Percentiles rank a stretch among this genome's conserved stretches.
phyloP scores from a whole-genome alignment of 2,113 vertebrate genomes.

The Trichomycterus rosablanca region DNA sequence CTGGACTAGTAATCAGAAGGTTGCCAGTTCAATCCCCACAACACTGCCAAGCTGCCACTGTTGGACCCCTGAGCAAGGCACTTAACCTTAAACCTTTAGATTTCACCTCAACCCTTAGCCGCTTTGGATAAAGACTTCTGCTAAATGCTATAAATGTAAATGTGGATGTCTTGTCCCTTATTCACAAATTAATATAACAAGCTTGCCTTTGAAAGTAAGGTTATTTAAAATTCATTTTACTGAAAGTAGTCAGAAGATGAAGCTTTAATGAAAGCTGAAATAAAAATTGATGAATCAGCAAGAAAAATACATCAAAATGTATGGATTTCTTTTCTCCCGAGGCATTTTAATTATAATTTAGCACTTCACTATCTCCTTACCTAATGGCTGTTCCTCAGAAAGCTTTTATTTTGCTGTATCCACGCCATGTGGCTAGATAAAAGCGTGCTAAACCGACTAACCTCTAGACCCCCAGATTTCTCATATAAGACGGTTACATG shows the following conservation, averaged over 20 bases:
- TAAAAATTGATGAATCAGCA: slow-evolving; percentile 11
- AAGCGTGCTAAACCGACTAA: slow-evolving; percentile 16
- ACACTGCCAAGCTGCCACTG: too few species aligned
- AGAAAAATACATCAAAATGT: slow-evolving; percentile 10
- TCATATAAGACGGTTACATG: slow-evolving; percentile 17
- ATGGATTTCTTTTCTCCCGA: slow-evolving; percentile 13
- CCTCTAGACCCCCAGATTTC: slow-evolving; percentile 7
- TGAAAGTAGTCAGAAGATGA: slow-evolving; percentile 9
- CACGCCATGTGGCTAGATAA: slow-evolving; percentile 20
- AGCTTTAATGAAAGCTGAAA: slow-evolving; percentile 15
- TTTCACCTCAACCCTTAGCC: too few species aligned
- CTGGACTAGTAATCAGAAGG: too few species aligned
- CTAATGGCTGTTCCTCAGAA: slow-evolving; percentile 25
- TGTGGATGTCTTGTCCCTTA: too few species aligned
- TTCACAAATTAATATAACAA: neutral
- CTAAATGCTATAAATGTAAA: too few species aligned
- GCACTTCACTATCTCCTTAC: slow-evolving; percentile 14
- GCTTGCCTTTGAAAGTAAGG: slow-evolving; percentile 21
- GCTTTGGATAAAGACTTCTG: too few species aligned
- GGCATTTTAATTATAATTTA: slow-evolving; percentile 23
- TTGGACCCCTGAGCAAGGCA: too few species aligned
- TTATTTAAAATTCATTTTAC: slow-evolving; percentile 8
- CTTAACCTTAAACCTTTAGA: too few species aligned
- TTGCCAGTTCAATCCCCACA: too few species aligned
- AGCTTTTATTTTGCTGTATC: slow-evolving; percentile 26